Evolutionary conservation across 2,113 vertebrate species (phyloP).

Genomic region (Condylura cristata): DNA sequence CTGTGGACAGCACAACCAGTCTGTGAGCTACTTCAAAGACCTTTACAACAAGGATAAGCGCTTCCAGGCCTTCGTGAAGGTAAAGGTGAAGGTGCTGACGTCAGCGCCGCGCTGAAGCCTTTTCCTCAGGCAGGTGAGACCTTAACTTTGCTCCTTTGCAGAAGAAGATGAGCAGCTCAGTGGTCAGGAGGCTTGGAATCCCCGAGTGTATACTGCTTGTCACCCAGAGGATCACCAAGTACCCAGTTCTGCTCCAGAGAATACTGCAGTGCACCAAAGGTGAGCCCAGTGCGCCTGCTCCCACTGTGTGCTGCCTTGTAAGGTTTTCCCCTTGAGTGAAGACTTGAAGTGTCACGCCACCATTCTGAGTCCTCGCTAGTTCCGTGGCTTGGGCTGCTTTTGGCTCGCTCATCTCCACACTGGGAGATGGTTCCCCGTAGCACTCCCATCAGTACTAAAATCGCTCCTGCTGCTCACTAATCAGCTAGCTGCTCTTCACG

Average conservation of each 20-base stretch:
- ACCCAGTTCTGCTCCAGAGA: constrained; percentile 95
- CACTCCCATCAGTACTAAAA: neutral
- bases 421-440: neutral
- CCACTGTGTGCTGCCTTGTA: too few relatives aligned
- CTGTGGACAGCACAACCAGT: constrained; percentile 97
- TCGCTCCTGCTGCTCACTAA: neutral
- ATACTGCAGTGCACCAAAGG: constrained; percentile 96
- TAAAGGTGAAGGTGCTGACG: constrained; percentile 33
- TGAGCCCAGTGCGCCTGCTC: too few relatives aligned
- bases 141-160: constrained; percentile 72
- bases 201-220: constrained; percentile 97
- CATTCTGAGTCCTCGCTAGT: too few relatives aligned
- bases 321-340: neutral
- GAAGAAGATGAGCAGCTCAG: constrained; percentile 97
- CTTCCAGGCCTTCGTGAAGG: constrained; percentile 97
- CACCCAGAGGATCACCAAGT: constrained; percentile 98
- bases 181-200: constrained; percentile 95
- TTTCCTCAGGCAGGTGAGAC: neutral
- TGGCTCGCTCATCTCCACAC: neutral
- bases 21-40: constrained; percentile 96
- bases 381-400: neutral
- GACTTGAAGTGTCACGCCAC: neutral
- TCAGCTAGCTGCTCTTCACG: neutral
- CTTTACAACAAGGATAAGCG: constrained; percentile 94
- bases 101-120: neutral